phyloP scores from a whole-genome alignment of 2,888 invertebrate genomes.

The Pachydiplax longipennis region DNA sequence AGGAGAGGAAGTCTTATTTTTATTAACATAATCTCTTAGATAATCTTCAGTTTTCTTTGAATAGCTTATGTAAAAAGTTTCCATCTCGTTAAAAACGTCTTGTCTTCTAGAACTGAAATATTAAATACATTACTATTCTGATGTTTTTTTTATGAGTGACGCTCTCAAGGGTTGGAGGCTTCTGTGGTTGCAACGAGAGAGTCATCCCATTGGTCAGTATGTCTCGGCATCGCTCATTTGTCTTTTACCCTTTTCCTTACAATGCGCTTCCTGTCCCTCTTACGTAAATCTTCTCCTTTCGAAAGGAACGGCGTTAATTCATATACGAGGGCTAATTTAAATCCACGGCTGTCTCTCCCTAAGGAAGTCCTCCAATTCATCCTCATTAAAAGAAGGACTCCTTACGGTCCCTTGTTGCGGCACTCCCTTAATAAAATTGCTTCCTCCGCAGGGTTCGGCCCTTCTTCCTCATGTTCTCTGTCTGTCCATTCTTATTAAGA shows the following conservation, averaged over 20 bases:
- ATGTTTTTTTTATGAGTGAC: too few relatives aligned
- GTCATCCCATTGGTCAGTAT: not conserved
- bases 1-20: too few relatives aligned
- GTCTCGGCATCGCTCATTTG: not conserved
- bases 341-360: not conserved
- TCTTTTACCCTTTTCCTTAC: not conserved
- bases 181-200: not conserved
- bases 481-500: not conserved
- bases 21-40: too few relatives aligned
- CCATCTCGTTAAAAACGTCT: too few relatives aligned
- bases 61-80: too few relatives aligned
- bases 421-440: not conserved
- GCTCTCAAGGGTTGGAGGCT: too few relatives aligned
- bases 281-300: not conserved
- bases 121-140: too few relatives aligned
- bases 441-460: not conserved
- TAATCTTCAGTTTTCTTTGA: too few relatives aligned
- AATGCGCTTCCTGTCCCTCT: not conserved
- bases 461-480: not conserved
- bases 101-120: too few relatives aligned
- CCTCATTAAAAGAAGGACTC: not conserved
- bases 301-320: not conserved
- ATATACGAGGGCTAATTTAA: not conserved
- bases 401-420: not conserved
- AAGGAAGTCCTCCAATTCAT: not conserved